Evolutionary conservation across 1,140 invertebrate genomes (phyloP).

Genomic region (Steinernema khuongi): DNA sequence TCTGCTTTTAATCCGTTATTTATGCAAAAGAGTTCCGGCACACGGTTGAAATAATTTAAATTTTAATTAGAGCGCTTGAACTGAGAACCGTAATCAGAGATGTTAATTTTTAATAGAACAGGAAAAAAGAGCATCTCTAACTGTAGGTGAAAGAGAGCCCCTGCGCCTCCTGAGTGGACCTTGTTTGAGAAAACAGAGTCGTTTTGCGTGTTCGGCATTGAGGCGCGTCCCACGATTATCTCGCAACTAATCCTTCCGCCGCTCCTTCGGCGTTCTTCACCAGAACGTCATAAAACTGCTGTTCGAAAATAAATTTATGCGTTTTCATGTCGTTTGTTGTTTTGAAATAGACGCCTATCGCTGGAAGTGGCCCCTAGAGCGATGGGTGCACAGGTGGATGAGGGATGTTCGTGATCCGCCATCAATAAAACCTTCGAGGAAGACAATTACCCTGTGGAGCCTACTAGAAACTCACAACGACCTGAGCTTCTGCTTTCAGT

Average conservation of each 20-base stretch:
- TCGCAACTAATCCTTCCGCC: constrained; percentile 2
- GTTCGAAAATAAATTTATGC: constrained; percentile 15
- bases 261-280: neutral
- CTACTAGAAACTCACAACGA: constrained; percentile 16
- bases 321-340: neutral
- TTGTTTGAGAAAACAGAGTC: neutral
- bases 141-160: too few relatives aligned
- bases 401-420: too few relatives aligned
- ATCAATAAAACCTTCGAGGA: constrained; percentile 11
- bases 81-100: too few relatives aligned
- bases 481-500: constrained; percentile 28
- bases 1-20: too few relatives aligned
- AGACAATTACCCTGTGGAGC: neutral
- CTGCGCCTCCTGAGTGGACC: neutral
- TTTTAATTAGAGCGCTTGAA: too few relatives aligned
- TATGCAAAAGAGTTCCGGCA: too few relatives aligned
- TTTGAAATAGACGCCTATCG: neutral
- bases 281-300: neutral
- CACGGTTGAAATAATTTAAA: too few relatives aligned
- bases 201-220: neutral
- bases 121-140: too few relatives aligned
- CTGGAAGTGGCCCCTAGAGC: too few relatives aligned
- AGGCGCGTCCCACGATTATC: neutral
- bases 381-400: too few relatives aligned
- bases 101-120: too few relatives aligned